Conservation (phyloP, 2,113 vertebrate genomes). For the Coreoperca whiteheadi region DNA sequence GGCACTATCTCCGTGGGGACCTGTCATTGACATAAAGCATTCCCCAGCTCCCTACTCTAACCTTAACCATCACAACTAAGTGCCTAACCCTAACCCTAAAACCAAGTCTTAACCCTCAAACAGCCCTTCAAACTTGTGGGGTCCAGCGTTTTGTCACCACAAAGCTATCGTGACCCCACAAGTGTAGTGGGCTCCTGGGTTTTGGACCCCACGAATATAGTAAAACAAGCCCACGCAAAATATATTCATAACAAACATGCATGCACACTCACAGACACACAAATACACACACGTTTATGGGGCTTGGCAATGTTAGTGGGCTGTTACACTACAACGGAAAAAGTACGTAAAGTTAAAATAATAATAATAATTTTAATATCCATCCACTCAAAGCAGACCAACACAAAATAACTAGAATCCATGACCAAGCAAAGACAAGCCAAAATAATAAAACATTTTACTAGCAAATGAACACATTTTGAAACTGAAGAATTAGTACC, state of each 20-base stretch:
- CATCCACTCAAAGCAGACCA: neutral
- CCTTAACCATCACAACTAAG: too few relatives aligned
- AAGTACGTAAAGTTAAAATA: neutral
- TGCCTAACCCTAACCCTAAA: too few relatives aligned
- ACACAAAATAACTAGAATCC: neutral
- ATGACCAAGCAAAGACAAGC: constrained; percentile 4
- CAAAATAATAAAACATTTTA: neutral
- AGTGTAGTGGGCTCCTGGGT: too few relatives aligned
- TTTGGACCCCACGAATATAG: too few relatives aligned
- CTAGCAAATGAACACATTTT: neutral
- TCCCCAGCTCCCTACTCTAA: too few relatives aligned
- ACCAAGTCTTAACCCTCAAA: too few relatives aligned
- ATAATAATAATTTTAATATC: neutral
- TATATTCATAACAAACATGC: constrained; percentile 40
- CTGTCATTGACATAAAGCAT: too few relatives aligned
- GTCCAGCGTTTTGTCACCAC: too few relatives aligned
- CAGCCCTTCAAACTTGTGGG: too few relatives aligned
- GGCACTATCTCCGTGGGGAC: too few relatives aligned
- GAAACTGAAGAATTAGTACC: neutral
- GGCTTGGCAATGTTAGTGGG: constrained; percentile 50
- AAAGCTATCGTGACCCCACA: too few relatives aligned
- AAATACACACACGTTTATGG: constrained; percentile 43
- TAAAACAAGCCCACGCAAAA: too few relatives aligned
- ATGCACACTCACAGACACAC: neutral
- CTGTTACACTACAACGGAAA: constrained; percentile 20